Conservation (phyloP, 2,797 vertebrate species). For the Sebastes miniatus region DNA sequence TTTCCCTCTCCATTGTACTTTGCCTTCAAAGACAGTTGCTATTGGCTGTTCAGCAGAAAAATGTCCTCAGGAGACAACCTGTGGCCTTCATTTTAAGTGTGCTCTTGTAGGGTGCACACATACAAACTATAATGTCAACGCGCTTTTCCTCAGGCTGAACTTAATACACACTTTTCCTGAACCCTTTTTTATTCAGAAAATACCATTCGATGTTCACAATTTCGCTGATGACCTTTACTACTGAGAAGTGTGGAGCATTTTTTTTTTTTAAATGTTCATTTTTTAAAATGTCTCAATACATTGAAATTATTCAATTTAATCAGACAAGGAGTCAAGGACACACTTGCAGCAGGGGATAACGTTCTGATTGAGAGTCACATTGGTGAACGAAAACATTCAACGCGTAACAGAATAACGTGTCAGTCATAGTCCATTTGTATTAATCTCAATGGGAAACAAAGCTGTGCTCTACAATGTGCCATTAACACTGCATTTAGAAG, state of each 20-base stretch:
- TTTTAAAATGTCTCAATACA: background rate
- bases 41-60: slow-evolving; percentile 71
- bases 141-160: slow-evolving; percentile 20
- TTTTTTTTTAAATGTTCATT: background rate
- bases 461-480: slow-evolving; percentile 1
- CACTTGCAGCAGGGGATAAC: background rate
- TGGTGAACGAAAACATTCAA: background rate
- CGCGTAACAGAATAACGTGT: slow-evolving; percentile 6
- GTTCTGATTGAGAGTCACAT: background rate
- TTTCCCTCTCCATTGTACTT: slow-evolving; percentile 63
- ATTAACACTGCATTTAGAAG: slow-evolving; percentile 48
- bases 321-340: background rate
- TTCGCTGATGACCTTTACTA: slow-evolving; percentile 15
- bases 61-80: slow-evolving; percentile 49
- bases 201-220: slow-evolving; percentile 8
- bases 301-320: background rate
- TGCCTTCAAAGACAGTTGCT: slow-evolving; percentile 72
- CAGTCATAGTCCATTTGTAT: slow-evolving; percentile 34
- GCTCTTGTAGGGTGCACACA: slow-evolving; percentile 30
- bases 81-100: slow-evolving; percentile 51
- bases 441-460: slow-evolving; percentile 16
- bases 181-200: slow-evolving; percentile 20
- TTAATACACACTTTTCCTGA: background rate
- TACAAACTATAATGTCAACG: slow-evolving; percentile 14
- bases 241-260: background rate